A percentile compares a stretch with the other conserved stretches of the same genome.
phyloP scores from a whole-genome alignment of 2,113 vertebrate genomes.

The Albula glossodonta region DNA sequence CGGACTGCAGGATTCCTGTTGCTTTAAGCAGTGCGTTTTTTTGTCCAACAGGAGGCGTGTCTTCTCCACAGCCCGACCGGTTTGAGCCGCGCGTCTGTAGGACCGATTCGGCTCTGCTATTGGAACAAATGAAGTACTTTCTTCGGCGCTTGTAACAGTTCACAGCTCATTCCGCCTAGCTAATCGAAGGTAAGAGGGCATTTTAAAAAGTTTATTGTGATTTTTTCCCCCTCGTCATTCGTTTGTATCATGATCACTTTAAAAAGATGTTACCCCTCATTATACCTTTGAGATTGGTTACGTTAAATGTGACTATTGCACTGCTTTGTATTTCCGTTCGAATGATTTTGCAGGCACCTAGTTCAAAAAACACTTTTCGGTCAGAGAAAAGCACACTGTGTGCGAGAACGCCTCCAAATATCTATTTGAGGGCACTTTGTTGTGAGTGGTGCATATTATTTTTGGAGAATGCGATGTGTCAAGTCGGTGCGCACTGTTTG shows the following conservation, averaged over 20 bases:
- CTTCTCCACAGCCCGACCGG: constrained; percentile 65
- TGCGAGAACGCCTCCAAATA: background rate
- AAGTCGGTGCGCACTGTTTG: background rate
- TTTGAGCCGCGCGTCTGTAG: constrained; percentile 48
- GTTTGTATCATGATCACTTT: constrained; percentile 8
- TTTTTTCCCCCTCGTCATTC: background rate
- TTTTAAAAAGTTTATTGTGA: constrained; percentile 20
- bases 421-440: constrained; percentile 10
- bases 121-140: constrained; percentile 66
- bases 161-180: constrained; percentile 45
- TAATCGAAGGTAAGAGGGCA: constrained; percentile 59
- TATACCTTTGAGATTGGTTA: background rate
- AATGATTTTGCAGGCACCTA: background rate
- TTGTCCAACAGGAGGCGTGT: constrained; percentile 85
- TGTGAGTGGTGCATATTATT: constrained; percentile 10
- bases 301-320: background rate
- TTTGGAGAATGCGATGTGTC: background rate
- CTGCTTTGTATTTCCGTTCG: background rate
- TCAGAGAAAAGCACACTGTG: background rate
- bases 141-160: constrained; percentile 54
- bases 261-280: background rate
- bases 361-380: background rate
- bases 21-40: constrained; percentile 63
- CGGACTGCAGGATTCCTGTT: constrained; percentile 41
- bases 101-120: constrained; percentile 53